Base-by-base conservation (phyloP, 2,113 vertebrate genomes). In the Lutjanus erythropterus region DNA sequence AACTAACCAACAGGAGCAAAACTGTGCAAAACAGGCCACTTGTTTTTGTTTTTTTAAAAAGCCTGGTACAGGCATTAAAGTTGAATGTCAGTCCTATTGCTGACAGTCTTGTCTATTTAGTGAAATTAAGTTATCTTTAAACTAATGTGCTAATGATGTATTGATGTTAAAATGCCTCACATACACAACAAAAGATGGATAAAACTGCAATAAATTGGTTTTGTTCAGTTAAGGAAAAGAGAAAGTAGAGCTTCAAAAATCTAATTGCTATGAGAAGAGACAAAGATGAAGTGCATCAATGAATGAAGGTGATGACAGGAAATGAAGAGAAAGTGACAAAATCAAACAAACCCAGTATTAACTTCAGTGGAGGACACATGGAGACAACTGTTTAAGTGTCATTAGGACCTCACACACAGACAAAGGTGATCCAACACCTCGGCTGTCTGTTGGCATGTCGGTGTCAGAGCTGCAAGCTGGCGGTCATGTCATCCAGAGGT, bases 381-480 rank as follows among this genome's bases (percentile, higher is more conserved):
- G 49, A 10, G 37, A 44, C 86, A 81, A 61, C 73, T 84, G 85
- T 75, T 67, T 25, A 46, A 85, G 73, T 67, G 86, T 69, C 69
- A 74, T 83, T 64, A 77, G 60, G 87, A 87, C 75, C 77, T 80
- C 87, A 85, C 85, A 85, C 62, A 55, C 15, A 69, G 74, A 85
- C 77, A 64, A 80, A 84, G 53, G 68, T 29, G 16, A 1, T 7
- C 33, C 71, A 58, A 75, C 83, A 80, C 85, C 82, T 90, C 56
- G 56, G 59, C 82, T 76, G 71, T 68, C 72, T 81, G 58, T 76
- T 77, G 68, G 72, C 90, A 59, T 47, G 23, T 14, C 9, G 61
- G 80, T 87, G 88, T 70, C 15, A 90, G 41, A 70, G 56, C 25
- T 33, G 37, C 72, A 16, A 50, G 21, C 58, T 31, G 33, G 67